A percentile compares a stretch with the other conserved stretches of the same genome.
Conservation (phyloP, 2,113 vertebrate genomes). For the Oncorhynchus masou region DNA sequence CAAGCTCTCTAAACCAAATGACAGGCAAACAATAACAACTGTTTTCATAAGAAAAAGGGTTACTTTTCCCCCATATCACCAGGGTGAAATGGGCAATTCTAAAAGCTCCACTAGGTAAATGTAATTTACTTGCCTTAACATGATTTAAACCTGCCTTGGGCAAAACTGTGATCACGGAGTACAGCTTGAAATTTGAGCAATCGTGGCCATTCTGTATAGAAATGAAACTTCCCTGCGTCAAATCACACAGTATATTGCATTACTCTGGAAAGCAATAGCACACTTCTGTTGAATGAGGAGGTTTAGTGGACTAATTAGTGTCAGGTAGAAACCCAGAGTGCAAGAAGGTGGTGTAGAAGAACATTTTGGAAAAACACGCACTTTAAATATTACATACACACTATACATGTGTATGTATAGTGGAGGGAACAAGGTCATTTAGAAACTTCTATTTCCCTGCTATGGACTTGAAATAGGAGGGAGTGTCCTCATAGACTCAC, state of each 20-base stretch:
- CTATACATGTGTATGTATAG: not conserved
- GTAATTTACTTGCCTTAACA: not conserved
- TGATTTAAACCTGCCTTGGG: not conserved
- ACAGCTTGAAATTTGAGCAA: not conserved
- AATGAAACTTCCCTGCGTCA: constrained; percentile 1
- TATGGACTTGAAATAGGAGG: no score
- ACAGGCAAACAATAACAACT: no score
- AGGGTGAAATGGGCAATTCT: no score
- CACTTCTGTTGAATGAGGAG: not conserved
- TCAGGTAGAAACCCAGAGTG: no score
- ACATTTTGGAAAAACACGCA: not conserved
- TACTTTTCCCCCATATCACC: no score
- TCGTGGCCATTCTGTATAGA: not conserved
- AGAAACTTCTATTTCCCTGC: constrained; percentile 1
- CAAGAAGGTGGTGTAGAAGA: no score
- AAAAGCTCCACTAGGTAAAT: no score
- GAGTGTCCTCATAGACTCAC: no score
- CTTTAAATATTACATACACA: not conserved
- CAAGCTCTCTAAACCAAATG: no score
- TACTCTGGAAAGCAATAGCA: constrained; percentile 10
- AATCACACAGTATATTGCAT: constrained; percentile 26
- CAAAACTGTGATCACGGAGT: not conserved
- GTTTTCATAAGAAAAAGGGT: no score
- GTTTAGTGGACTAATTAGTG: no score
- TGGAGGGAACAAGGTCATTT: not conserved